Evolutionary conservation across 2,113 vertebrate species (phyloP), one percentile per base, ranked within the genome.

Genomic region (Bubo scandiacus): DNA sequence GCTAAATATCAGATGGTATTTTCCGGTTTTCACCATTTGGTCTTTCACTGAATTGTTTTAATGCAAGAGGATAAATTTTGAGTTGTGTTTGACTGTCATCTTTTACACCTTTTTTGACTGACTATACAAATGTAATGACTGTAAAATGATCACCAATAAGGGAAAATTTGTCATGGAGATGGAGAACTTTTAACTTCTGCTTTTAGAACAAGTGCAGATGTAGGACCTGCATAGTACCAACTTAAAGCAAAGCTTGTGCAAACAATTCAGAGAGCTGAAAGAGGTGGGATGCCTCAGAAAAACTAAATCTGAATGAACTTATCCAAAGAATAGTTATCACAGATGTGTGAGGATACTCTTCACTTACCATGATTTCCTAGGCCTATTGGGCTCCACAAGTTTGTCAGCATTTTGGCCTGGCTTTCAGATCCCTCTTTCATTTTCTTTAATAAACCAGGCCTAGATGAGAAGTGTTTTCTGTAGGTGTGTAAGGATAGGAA

Each of bases 401-500:
- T 34, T 42, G 38, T 88, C 6, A 40, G 32, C 7, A 34, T 62
- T 92, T 83, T 70, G 30, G 14, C 13, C 13, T 1, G 2, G 14
- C 5, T 88, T 90, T 80, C 29, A 52, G 40, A 30, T 34, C 1
- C 7, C 10, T 38, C 20, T 68, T 58, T 67, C 5, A 20, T 45
- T 72, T 90, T 71, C 47, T 61, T 80, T 58, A 70, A 49, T 74
- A 87, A 92, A 54, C 13, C 9, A 58, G 11, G 16, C 82, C 58
- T 77, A 38, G 15, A 14, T 43, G 6, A 63, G 40, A 92, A 54
- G 30, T 30, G 8, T 9, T 81, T 91, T 78, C 45, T 12, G 2
- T 21, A 18, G 17, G 6, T 67, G 5, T 0, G 0, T 57, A 49
- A 70, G 23, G 36, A 63, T 12, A 38, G 26, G 22, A 83, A 74